Percentiles rank a stretch among this genome's conserved stretches.
These are phyloP conservation scores for human DNA, from an alignment of 2,113 vertebrate species.

Conservation along the genomic window GRCh38 chr17:44142001-44142500, in stretches of 20 bases:
- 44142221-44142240: background rate
- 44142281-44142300: background rate
- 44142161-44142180: accelerated
- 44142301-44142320: background rate
- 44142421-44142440: background rate
- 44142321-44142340: background rate
- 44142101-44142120: background rate
- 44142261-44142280: background rate
- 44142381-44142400: background rate
- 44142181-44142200: background rate
- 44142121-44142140: background rate
- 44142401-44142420: background rate
- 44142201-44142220: background rate
- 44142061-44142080: background rate
- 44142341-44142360: background rate
- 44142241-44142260: background rate
- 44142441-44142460: too few species aligned
- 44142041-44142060: background rate
- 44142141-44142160: slow-evolving; percentile 74
- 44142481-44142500: too few species aligned
- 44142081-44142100: background rate
- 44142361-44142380: background rate
- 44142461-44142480: too few species aligned
- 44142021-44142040: too few species aligned
- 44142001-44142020: background rate